Conservation (phyloP, 1,140 invertebrate genomes). For the Glomeris maerens region DNA sequence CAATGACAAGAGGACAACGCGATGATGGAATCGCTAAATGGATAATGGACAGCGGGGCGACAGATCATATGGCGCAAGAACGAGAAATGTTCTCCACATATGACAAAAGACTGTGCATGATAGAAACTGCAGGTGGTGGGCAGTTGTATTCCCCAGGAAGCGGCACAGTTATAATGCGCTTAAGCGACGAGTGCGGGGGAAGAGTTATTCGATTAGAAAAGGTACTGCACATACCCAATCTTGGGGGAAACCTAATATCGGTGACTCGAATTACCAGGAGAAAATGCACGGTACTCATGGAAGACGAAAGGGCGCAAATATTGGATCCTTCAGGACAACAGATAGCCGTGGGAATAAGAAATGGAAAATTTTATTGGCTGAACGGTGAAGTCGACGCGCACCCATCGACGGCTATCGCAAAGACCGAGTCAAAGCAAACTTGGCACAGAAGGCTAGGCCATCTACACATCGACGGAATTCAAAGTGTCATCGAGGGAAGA, state of each 20-base stretch:
- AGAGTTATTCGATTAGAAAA: neutral
- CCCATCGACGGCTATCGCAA: no score
- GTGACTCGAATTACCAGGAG: constrained; percentile 4
- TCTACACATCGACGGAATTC: neutral
- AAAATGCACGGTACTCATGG: neutral
- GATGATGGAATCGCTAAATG: no score
- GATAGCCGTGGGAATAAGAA: no score
- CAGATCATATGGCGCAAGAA: neutral
- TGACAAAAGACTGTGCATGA: neutral
- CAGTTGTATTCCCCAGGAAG: no score
- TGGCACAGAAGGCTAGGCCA: neutral
- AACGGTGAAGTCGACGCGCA: no score
- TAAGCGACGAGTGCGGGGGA: neutral
- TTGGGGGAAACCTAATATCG: no score
- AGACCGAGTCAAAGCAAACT: no score
- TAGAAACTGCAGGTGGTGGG: neutral
- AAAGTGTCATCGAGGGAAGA: neutral
- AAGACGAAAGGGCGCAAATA: no score
- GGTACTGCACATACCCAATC: neutral
- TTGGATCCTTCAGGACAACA: no score
- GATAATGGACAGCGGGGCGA: neutral
- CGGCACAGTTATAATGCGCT: neutral
- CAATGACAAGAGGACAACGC: no score
- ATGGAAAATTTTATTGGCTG: no score
- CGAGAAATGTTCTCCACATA: neutral